These are phyloP conservation scores for Dicentrarchus labrax DNA, from an alignment of 2,113 vertebrate genomes.

Conservation along the genomic window DNA sequence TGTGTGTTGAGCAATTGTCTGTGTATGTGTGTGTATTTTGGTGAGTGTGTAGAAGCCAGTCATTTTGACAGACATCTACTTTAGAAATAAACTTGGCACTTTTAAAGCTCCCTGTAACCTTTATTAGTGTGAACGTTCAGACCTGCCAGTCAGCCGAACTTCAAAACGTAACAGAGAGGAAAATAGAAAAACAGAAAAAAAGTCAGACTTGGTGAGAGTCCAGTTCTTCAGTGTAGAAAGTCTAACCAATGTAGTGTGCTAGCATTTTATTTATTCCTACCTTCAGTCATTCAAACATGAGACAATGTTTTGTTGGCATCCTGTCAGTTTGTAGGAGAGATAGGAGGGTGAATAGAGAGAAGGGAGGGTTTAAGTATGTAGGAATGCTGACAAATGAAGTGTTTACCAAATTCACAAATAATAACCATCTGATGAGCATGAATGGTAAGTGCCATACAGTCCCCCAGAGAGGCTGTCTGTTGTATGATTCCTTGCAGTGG, in stretches of 20 bases:
- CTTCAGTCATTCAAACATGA: constrained; percentile 31
- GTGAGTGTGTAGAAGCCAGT: constrained; percentile 44
- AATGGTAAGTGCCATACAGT: constrained; percentile 23
- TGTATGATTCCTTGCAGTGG: constrained; percentile 35
- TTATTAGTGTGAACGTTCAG: constrained; percentile 62
- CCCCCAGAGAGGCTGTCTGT: constrained; percentile 21
- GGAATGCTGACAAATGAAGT: constrained; percentile 40
- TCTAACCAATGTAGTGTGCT: not conserved
- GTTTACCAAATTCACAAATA: constrained; percentile 51
- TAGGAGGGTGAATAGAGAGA: not conserved
- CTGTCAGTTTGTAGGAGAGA: constrained; percentile 17
- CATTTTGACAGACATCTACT: constrained; percentile 73
- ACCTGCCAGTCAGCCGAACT: constrained; percentile 62
- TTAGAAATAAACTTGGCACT: constrained; percentile 62
- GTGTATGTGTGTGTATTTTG: constrained; percentile 13
- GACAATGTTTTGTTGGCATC: constrained; percentile 16
- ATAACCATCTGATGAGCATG: constrained; percentile 33
- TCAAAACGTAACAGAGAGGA: constrained; percentile 35
- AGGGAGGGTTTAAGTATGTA: not conserved
- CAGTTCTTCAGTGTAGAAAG: constrained; percentile 22
- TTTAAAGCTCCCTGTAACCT: constrained; percentile 64
- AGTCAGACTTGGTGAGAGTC: constrained; percentile 48
- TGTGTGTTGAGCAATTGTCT: constrained; percentile 21
- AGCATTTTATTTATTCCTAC: constrained; percentile 26
- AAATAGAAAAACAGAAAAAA: constrained; percentile 31